Evolutionary conservation across 2,113 vertebrate genomes (phyloP), one percentile per base, ranked within the genome.

Genomic region (Ailurus styani): DNA sequence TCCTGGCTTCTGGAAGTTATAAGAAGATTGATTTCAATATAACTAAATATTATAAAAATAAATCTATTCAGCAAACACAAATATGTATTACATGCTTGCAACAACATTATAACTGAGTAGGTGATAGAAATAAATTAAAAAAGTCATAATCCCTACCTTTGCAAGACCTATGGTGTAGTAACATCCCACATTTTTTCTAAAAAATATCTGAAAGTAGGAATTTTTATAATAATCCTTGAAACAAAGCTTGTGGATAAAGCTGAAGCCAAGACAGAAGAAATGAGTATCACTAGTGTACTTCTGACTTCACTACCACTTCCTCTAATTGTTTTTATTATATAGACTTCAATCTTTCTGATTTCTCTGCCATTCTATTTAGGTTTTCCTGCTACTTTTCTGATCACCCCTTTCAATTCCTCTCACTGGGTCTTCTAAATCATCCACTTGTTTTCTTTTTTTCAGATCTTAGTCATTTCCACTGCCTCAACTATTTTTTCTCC

Each of bases 221-320:
- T 68, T 72, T 88, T 70, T 60, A 66, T 54, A 95, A 87, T 85
- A 83, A 90, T 91, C 29, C 34, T 81, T 96, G 29, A 93, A 97
- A 95, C 42, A 91, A 81, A 88, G 75, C 42, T 96, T 64, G 21
- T 84, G 79, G 40, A 55, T 11, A 60, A 3, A 93, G 72, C 1
- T 93, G 70, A 87, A 70, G 34, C 31, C 37, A 78, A 85, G 42
- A 55, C 0, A 50, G 72, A 95, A 93, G 72, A 91, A 93, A 73
- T n/a, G 21, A 92, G 20, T 82, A 50, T 57, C 8, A 47, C 21
- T 40, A 75, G 62, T 50, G 1, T 92, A 75, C 25, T 88, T 87
- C 29, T 85, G 66, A 90, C 31, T 82, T 89, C 14, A 83, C 25
- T 60, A 88, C 37, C 11, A 77, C 37, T 84, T 87, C 42, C 13